Conservation (phyloP, 2,113 vertebrate species). For the Pongo abelii region DNA sequence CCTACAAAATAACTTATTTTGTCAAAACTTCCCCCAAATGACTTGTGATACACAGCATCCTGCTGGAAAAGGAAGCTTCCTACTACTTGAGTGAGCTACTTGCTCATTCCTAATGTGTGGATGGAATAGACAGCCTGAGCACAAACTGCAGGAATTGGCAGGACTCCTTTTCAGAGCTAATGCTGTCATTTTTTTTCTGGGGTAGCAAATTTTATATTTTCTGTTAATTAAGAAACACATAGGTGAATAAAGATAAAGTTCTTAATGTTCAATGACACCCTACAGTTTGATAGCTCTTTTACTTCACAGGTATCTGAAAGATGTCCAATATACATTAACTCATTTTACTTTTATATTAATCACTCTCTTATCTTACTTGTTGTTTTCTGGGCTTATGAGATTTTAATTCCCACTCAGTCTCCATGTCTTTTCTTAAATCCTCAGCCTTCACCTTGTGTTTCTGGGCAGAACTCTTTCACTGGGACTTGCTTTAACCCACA, state of each 20-base stretch:
- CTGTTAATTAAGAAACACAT: neutral
- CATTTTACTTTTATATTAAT: neutral
- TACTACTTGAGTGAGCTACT: conserved; percentile 12
- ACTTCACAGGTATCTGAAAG: neutral
- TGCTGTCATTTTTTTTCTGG: neutral
- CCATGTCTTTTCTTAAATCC: neutral
- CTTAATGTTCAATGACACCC: neutral
- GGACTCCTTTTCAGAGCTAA: conserved; percentile 19
- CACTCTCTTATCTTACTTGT: neutral
- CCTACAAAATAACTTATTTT: conserved; percentile 55
- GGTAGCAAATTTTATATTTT: conserved; percentile 36
- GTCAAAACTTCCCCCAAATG: conserved; percentile 31
- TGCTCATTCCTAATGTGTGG: conserved; percentile 16
- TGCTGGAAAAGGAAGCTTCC: conserved; percentile 47
- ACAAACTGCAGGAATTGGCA: neutral
- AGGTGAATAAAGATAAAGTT: conserved; percentile 32
- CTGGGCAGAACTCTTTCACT: neutral
- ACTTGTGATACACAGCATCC: conserved; percentile 29
- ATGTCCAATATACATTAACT: neutral
- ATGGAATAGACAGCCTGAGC: conserved; percentile 46
- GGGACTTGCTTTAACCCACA: neutral
- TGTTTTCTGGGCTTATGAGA: neutral
- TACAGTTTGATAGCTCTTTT: neutral
- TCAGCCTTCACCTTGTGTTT: neutral
- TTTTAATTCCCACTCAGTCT: neutral